Conservation (phyloP, 1,140 invertebrate genomes). For the Atopsyche davidsoni region DNA sequence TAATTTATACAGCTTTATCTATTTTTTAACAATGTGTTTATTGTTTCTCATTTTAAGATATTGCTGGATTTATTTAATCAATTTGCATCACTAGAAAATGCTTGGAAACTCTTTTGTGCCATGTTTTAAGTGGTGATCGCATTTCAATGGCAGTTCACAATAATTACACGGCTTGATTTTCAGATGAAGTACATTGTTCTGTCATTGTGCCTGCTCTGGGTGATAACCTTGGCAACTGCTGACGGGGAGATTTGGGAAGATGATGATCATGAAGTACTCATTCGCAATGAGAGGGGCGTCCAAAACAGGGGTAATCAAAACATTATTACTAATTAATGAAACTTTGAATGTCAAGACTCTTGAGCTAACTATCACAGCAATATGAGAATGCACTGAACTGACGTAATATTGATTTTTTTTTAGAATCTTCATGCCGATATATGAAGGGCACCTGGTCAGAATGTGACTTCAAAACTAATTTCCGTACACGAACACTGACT, state of each 20-base stretch:
- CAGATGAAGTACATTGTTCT: slow-evolving; percentile 35
- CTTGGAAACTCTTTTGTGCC: no score
- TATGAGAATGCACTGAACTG: not conserved
- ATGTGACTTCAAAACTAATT: slow-evolving; percentile 76
- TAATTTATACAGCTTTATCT: no score
- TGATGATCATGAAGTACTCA: slow-evolving; percentile 56
- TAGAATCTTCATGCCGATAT: slow-evolving; percentile 61
- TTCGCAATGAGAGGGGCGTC: slow-evolving; percentile 55
- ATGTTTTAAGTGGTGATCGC: no score
- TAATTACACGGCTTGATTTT: not conserved
- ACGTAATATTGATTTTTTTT: not conserved
- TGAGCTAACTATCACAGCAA: no score
- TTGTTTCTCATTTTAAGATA: no score
- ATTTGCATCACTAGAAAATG: no score
- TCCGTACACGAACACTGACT: slow-evolving; percentile 69
- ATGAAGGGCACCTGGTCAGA: slow-evolving; percentile 78
- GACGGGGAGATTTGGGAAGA: slow-evolving; percentile 55
- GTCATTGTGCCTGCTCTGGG: slow-evolving; percentile 34
- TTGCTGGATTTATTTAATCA: no score
- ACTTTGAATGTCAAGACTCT: no score
- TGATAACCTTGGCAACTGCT: slow-evolving; percentile 38
- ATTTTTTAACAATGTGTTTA: no score
- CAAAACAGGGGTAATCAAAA: slow-evolving; percentile 51
- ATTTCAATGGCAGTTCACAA: no score
- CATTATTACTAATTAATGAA: no score